These are phyloP conservation scores for Chionodraco myersi DNA, from an alignment of 2,113 vertebrate species.

Conservation along the genomic window DNA sequence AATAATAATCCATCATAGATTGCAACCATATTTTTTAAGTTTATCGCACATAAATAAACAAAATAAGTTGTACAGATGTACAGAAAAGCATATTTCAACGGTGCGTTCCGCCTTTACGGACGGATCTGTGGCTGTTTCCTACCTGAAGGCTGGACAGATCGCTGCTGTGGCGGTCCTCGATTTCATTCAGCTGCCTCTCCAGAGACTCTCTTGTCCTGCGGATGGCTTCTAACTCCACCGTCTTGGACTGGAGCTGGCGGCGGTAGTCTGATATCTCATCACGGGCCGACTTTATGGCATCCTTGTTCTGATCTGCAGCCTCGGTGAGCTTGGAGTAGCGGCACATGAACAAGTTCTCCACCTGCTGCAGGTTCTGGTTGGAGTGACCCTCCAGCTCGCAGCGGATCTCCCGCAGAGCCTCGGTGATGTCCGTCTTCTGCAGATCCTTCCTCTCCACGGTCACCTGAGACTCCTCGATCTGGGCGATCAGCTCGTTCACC, in stretches of 20 bases:
- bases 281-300: constrained; percentile 94
- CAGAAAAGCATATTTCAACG: not conserved
- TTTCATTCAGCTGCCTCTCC: constrained; percentile 96
- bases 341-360: constrained; percentile 95
- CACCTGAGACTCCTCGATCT: constrained; percentile 94
- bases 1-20: not conserved
- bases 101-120: not conserved
- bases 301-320: constrained; percentile 97
- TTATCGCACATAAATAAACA: not conserved
- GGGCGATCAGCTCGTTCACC: constrained; percentile 93
- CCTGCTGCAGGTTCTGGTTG: constrained; percentile 96
- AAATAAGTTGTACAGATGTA: not conserved
- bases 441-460: constrained; percentile 94
- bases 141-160: constrained; percentile 95
- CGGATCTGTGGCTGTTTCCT: constrained; percentile 11
- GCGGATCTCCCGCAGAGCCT: constrained; percentile 97
- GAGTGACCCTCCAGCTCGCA: constrained; percentile 97
- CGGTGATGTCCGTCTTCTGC: constrained; percentile 94
- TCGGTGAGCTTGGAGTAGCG: constrained; percentile 95
- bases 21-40: too few species aligned
- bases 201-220: constrained; percentile 96
- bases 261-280: constrained; percentile 97
- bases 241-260: constrained; percentile 96
- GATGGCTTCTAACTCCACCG: constrained; percentile 95
- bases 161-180: constrained; percentile 95